These are phyloP conservation scores for Idaea straminata DNA, from an alignment of 2,888 invertebrate species.

Conservation along the genomic window DNA sequence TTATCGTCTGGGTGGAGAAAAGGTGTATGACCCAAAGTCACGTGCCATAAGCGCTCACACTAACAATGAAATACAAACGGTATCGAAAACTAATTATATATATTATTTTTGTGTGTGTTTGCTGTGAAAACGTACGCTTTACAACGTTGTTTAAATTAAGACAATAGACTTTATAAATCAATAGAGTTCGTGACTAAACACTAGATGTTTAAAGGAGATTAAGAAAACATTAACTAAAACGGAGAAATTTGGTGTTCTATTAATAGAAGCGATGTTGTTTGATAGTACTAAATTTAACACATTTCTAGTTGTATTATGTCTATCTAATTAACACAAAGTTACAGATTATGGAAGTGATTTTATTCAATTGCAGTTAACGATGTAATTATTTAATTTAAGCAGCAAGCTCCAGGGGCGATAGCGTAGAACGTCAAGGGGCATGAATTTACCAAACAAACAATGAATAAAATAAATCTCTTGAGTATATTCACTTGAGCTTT, in stretches of 20 bases:
- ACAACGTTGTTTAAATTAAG: too few relatives aligned
- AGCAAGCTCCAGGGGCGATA: not conserved
- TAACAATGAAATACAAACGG: too few relatives aligned
- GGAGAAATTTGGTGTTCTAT: not conserved
- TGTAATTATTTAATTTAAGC: not conserved
- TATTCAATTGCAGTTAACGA: not conserved
- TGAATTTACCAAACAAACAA: not conserved
- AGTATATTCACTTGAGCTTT: conserved; percentile 17
- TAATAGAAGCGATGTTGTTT: not conserved
- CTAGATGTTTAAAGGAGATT: too few relatives aligned
- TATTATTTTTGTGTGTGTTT: too few relatives aligned
- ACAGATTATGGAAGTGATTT: not conserved
- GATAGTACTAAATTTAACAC: not conserved
- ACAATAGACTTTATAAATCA: too few relatives aligned
- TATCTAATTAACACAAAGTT: not conserved
- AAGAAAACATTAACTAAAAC: too few relatives aligned
- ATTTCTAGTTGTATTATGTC: not conserved
- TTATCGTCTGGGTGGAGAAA: too few relatives aligned
- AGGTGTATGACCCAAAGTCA: too few relatives aligned
- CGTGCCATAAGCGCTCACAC: too few relatives aligned
- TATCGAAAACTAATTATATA: too few relatives aligned
- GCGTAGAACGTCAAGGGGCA: not conserved
- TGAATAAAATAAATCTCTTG: conserved; percentile 12
- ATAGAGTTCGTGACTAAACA: too few relatives aligned
- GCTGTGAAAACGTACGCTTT: too few relatives aligned